Conservation (phyloP, 2,113 vertebrate genomes). For the Delphinapterus leucas region DNA sequence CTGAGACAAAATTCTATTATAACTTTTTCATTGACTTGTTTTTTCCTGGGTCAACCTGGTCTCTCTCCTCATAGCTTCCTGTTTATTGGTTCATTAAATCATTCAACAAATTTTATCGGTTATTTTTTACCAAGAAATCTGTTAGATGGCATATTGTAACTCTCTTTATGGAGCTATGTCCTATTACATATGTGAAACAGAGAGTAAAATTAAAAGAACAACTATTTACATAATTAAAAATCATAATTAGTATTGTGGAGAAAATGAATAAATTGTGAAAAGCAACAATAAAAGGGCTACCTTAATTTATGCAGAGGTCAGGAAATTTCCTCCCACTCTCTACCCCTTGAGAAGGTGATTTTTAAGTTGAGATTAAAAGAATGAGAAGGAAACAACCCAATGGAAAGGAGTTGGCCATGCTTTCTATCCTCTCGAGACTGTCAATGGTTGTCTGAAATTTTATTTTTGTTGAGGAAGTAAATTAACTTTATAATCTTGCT, state of each 20-base stretch:
- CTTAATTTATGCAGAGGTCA: neutral
- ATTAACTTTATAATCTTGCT: neutral
- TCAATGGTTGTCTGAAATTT: neutral
- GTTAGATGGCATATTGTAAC: neutral
- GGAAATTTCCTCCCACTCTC: neutral
- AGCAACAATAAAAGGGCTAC: neutral
- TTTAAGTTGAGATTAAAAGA: neutral
- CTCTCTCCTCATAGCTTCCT: neutral
- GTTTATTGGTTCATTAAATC: neutral
- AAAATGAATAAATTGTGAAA: neutral
- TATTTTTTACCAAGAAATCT: neutral
- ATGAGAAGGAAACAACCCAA: neutral
- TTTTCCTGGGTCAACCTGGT: neutral
- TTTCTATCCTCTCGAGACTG: neutral
- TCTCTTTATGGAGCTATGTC: neutral
- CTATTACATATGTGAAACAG: neutral
- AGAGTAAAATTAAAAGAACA: neutral
- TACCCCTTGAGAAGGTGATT: neutral
- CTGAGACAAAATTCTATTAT: neutral
- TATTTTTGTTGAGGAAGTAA: neutral
- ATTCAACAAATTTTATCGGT: neutral
- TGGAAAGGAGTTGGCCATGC: neutral
- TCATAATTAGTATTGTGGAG: neutral
- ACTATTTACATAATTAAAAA: neutral
- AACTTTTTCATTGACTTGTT: neutral